Base-by-base conservation (phyloP, 2,113 vertebrate genomes). In the Gila orcuttii region DNA sequence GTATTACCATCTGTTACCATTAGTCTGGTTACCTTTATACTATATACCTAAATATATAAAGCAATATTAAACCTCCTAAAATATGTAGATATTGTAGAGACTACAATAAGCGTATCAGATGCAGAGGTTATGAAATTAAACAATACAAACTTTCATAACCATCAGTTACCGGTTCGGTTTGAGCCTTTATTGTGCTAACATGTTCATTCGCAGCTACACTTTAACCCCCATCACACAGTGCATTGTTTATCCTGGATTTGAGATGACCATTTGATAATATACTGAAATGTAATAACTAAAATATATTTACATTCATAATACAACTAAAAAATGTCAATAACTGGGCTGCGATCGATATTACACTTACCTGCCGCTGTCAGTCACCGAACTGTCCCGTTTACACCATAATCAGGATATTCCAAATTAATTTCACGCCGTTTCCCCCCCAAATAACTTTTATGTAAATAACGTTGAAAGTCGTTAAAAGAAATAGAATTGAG, bases 291-390 rank as follows among this genome's bases (percentile, higher is more conserved):
- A 21, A 7, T 10, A 15, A 23, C 9, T 60, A 42, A 17, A 45
- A 8, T 2, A 7, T 25, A 0, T 17, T 39, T 25, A 25, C 0
- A 9, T 60, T 17, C 21, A 59, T 62, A 42, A 62, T 31, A 12
- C 23, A 31, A 81, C n/a, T 47, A n/a, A 36, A 13, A 69, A 42
- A 31, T 33, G 31, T 74, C 50, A 62, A 60, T 55, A 57, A 42
- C 23, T 60, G 19, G 7, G 76, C 69, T 47, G 81, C 75, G 71
- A 57, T 82, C 85, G 73, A 71, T 62, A 55, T 59, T 71, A 81
- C n/a, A 82, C 87, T 91, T 90, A 93, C 92, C 93, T 93, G 90
- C 90, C 88, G 91, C 90, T 86, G 91, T 73, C 78, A 68, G 86
- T 85, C 80, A 73, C 86, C 90, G 88, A 89, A 90, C 84, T 90